Conservation (phyloP, 2,113 vertebrate species). For the Paradisaea rubra region DNA sequence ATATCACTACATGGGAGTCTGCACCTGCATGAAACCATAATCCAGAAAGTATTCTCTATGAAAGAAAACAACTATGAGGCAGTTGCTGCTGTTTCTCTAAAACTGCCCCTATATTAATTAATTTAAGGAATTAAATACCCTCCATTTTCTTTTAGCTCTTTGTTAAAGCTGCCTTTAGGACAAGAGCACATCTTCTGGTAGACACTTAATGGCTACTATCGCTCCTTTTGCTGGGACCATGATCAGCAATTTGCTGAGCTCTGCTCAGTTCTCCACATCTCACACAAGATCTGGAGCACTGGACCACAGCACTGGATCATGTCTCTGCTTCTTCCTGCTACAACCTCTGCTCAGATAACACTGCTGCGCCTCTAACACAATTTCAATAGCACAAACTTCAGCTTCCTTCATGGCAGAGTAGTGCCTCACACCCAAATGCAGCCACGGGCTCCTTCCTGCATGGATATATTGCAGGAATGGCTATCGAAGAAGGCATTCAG, state of each 20-base stretch:
- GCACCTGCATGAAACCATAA: not conserved
- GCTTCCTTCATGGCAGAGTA: not conserved
- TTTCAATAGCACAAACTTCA: not conserved
- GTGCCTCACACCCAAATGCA: not conserved
- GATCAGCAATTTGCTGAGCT: not conserved
- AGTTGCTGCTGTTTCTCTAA: not conserved
- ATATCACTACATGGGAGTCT: not conserved
- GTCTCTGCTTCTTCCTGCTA: not conserved
- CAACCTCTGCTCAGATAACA: not conserved
- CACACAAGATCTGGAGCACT: not conserved
- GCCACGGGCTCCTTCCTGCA: not conserved
- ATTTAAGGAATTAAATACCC: not conserved
- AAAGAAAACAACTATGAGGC: not conserved
- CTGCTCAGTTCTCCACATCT: not conserved
- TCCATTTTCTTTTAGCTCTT: not conserved
- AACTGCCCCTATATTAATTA: not conserved
- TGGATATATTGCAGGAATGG: not conserved
- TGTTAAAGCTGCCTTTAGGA: not conserved
- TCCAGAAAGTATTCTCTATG: not conserved
- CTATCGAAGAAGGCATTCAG: not conserved
- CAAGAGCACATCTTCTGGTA: not conserved
- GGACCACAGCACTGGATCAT: not conserved
- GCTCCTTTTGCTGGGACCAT: not conserved
- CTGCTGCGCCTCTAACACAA: not conserved
- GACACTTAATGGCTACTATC: not conserved